Evolutionary conservation across 2,113 vertebrate species (phyloP).

Genomic region (Synchiropus splendidus): DNA sequence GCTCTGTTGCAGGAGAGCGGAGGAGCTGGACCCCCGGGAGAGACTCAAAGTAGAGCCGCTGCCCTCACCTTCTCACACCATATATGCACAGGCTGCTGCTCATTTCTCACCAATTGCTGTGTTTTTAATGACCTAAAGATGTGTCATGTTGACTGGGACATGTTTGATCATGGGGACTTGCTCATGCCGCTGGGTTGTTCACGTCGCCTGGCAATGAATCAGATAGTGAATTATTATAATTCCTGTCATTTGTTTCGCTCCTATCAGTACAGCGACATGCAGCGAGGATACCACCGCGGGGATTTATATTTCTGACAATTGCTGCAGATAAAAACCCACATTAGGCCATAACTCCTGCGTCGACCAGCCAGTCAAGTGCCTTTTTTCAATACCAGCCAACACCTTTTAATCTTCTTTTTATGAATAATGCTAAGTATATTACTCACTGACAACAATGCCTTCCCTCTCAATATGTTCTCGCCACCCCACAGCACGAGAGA

Average conservation of each 20-base stretch:
- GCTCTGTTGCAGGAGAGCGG: too few species aligned
- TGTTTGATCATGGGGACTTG: too few species aligned
- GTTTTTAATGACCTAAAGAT: too few species aligned
- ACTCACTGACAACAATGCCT: slow-evolving; percentile 65
- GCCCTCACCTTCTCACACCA: too few species aligned
- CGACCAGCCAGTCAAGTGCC: slow-evolving; percentile 41
- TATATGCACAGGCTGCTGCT: too few species aligned
- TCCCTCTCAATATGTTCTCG: slow-evolving; percentile 64
- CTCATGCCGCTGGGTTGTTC: slow-evolving; percentile 9
- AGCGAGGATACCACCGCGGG: slow-evolving; percentile 37
- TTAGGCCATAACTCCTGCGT: slow-evolving; percentile 57
- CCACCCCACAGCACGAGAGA: slow-evolving; percentile 52
- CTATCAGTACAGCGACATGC: slow-evolving; percentile 55
- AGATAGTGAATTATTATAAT: slow-evolving; percentile 34
- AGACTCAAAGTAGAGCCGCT: too few species aligned
- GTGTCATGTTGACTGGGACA: too few species aligned
- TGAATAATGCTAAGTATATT: slow-evolving; percentile 71
- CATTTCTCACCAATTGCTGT: too few species aligned
- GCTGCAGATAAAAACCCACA: slow-evolving; percentile 50
- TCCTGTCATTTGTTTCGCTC: slow-evolving; percentile 58
- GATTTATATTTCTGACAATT: slow-evolving; percentile 62
- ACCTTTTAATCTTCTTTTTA: slow-evolving; percentile 60
- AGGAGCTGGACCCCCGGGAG: too few species aligned
- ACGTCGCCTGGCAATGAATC: slow-evolving; percentile 19
- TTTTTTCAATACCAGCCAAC: slow-evolving; percentile 29